A percentile compares a stretch with the other conserved stretches of the same genome.
phyloP scores from a whole-genome alignment of 2,113 vertebrate genomes.

The Isurus oxyrinchus region DNA sequence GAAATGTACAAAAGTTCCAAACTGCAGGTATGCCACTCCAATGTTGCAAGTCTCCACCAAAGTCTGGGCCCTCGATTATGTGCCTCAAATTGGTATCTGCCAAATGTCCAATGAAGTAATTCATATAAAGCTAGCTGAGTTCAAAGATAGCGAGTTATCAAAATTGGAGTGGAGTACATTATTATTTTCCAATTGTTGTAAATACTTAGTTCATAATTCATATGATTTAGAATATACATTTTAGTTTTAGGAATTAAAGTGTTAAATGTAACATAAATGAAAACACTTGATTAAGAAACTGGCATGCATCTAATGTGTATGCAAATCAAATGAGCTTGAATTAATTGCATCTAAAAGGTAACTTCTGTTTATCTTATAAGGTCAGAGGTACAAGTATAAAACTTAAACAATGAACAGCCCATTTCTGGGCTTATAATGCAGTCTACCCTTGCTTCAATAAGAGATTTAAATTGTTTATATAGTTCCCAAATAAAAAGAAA shows the following conservation, averaged over 20 bases:
- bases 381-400: background rate
- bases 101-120: background rate
- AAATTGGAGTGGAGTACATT: background rate
- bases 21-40: background rate
- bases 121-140: background rate
- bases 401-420: background rate
- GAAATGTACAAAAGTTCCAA: background rate
- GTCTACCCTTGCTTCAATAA: background rate
- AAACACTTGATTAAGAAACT: background rate
- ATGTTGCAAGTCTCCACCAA: background rate
- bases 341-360: background rate
- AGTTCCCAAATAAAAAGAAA: background rate
- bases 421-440: background rate
- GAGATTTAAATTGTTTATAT: background rate
- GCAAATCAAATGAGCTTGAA: background rate
- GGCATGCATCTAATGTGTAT: background rate
- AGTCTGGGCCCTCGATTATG: background rate
- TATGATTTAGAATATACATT: background rate
- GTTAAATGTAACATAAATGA: background rate
- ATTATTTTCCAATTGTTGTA: background rate
- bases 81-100: background rate
- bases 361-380: background rate
- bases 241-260: background rate
- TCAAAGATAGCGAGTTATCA: background rate
- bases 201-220: background rate